Evolutionary conservation across 1,140 invertebrate species (phyloP).

Genomic region (Dreissena polymorpha): DNA sequence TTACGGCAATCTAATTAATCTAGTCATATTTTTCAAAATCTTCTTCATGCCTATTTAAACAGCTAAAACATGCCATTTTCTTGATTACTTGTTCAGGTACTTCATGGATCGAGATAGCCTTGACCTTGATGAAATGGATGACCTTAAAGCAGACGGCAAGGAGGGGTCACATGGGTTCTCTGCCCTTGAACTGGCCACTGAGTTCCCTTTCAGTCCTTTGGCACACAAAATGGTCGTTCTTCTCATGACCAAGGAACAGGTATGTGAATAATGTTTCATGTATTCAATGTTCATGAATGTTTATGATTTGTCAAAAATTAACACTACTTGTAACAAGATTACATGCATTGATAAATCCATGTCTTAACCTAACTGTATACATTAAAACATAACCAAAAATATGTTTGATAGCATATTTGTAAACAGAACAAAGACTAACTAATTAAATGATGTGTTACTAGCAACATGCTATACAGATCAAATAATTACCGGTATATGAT

Average conservation of each 20-base stretch:
- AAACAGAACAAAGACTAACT: too few relatives aligned
- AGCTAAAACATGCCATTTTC: too few relatives aligned
- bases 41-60: too few relatives aligned
- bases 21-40: too few relatives aligned
- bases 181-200: constrained; percentile 17
- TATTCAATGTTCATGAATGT: neutral
- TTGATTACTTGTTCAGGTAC: neutral
- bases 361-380: too few relatives aligned
- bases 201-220: constrained; percentile 17
- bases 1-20: too few relatives aligned
- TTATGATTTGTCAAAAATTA: neutral
- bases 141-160: neutral
- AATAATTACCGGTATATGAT: too few relatives aligned
- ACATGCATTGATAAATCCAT: too few relatives aligned
- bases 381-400: too few relatives aligned
- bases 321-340: neutral
- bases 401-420: too few relatives aligned
- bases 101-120: constrained; percentile 5
- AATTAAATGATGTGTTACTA: too few relatives aligned
- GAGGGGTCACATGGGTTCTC: constrained; percentile 3
- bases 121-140: neutral
- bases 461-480: too few relatives aligned
- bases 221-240: constrained; percentile 35
- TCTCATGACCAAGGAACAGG: constrained; percentile 39
- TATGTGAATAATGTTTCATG: constrained; percentile 9